A percentile compares a stretch with the other conserved stretches of the same genome.
Evolutionary conservation across 2,113 vertebrate genomes (phyloP).

Genomic region (Tapirus terrestris): DNA sequence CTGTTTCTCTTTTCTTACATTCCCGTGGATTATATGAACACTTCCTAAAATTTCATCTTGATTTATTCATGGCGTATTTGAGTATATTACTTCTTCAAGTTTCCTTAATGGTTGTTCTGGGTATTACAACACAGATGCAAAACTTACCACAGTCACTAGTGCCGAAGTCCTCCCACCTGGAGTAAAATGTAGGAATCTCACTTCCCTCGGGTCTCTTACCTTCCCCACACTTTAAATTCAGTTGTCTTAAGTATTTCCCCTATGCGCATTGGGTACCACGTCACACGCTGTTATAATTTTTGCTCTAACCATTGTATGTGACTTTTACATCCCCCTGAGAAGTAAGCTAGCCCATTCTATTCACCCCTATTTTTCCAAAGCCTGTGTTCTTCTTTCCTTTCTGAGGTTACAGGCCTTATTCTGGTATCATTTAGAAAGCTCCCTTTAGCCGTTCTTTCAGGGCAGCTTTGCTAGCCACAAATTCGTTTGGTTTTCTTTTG

Average conservation of each 20-base stretch:
- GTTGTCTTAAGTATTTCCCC: too few relatives aligned
- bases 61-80: not conserved
- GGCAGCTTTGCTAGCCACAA: too few relatives aligned
- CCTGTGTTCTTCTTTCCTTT: not conserved
- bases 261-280: too few relatives aligned
- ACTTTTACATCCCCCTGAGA: not conserved
- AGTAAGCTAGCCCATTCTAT: not conserved
- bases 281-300: too few relatives aligned
- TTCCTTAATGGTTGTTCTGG: not conserved
- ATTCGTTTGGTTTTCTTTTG: too few relatives aligned
- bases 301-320: not conserved
- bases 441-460: not conserved
- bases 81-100: not conserved
- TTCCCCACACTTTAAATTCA: not conserved
- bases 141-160: too few relatives aligned
- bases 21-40: not conserved
- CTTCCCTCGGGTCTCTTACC: not conserved
- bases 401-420: not conserved
- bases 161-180: fast-evolving
- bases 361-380: too few relatives aligned
- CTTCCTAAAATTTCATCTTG: not conserved
- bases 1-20: not conserved
- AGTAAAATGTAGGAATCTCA: not conserved
- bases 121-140: not conserved
- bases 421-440: not conserved